Evolutionary conservation across 2,113 vertebrate species (phyloP).

Genomic region (Planiliza haematocheilus): DNA sequence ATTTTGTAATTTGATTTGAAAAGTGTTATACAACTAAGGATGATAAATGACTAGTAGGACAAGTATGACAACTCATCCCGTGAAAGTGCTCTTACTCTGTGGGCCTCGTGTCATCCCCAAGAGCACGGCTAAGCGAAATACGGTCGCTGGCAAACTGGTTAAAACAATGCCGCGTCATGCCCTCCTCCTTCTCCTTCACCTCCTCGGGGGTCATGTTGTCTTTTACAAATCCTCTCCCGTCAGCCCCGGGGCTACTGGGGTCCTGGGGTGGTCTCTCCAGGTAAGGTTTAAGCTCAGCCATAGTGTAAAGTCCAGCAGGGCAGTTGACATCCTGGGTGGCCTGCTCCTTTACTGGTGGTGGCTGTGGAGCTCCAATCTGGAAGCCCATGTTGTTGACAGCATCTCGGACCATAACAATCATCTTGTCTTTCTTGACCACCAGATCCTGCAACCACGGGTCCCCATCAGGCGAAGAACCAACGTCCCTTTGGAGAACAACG

Average conservation of each 20-base stretch:
- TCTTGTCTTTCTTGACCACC: slow-evolving; percentile 84
- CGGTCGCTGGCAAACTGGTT: slow-evolving; percentile 96
- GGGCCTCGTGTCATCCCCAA: slow-evolving; percentile 93
- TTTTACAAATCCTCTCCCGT: slow-evolving; percentile 87
- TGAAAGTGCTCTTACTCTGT: slow-evolving; percentile 88
- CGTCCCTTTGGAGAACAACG: slow-evolving; percentile 90
- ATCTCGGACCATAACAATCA: slow-evolving; percentile 89
- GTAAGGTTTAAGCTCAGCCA: slow-evolving; percentile 87
- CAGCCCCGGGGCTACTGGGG: slow-evolving; percentile 83
- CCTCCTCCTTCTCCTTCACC: slow-evolving; percentile 88
- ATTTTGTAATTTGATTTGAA: no score
- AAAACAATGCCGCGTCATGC: slow-evolving; percentile 95
- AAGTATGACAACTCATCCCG: neutral
- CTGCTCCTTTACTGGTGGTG: slow-evolving; percentile 46
- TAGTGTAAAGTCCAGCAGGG: slow-evolving; percentile 86
- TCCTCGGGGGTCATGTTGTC: slow-evolving; percentile 84
- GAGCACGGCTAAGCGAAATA: slow-evolving; percentile 92
- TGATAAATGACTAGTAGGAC: no score
- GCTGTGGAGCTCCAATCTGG: slow-evolving; percentile 90
- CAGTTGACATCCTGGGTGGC: slow-evolving; percentile 77
- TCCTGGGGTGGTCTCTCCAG: slow-evolving; percentile 90
- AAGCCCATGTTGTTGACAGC: slow-evolving; percentile 91
- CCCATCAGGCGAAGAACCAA: slow-evolving; percentile 62
- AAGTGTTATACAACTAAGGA: no score
- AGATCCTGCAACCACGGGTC: slow-evolving; percentile 92